Conservation (phyloP, 1,140 invertebrate species). For the Anoplolepis gracilipes region DNA sequence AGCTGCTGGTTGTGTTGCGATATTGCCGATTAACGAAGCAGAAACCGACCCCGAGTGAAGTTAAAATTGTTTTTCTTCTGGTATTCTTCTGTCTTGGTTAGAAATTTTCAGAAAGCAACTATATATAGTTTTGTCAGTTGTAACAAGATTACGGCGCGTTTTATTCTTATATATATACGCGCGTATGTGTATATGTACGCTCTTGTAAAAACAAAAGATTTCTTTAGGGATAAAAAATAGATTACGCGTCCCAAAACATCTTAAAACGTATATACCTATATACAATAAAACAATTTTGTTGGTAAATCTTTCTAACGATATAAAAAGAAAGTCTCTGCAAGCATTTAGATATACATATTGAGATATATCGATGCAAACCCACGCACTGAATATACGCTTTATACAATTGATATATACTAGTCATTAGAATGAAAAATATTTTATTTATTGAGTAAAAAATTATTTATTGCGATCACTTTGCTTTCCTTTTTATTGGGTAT, state of each 20-base stretch:
- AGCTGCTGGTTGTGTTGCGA: constrained; percentile 81
- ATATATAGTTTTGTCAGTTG: neutral
- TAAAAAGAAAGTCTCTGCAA: neutral
- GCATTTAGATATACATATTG: neutral
- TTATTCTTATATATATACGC: neutral
- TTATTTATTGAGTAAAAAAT: constrained; percentile 12
- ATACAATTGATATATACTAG: constrained; percentile 42
- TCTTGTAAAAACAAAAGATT: neutral
- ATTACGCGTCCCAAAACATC: too few relatives aligned
- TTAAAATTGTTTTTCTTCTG: constrained; percentile 5
- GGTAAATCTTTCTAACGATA: neutral
- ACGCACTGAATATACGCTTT: constrained; percentile 11
- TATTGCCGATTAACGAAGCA: constrained; percentile 80
- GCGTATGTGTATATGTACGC: too few relatives aligned
- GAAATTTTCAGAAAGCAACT: constrained; percentile 34
- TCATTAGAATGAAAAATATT: constrained; percentile 55
- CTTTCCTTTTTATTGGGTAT: neutral
- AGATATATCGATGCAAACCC: neutral
- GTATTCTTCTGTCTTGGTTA: constrained; percentile 37
- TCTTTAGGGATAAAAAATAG: neutral
- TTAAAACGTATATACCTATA: neutral
- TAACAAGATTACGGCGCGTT: neutral
- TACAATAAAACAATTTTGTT: constrained; percentile 9
- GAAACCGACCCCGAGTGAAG: constrained; percentile 82
- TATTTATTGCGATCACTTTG: constrained; percentile 8